Base-by-base conservation (phyloP, 2,888 invertebrate species). In the Cataglyphis albicans region DNA sequence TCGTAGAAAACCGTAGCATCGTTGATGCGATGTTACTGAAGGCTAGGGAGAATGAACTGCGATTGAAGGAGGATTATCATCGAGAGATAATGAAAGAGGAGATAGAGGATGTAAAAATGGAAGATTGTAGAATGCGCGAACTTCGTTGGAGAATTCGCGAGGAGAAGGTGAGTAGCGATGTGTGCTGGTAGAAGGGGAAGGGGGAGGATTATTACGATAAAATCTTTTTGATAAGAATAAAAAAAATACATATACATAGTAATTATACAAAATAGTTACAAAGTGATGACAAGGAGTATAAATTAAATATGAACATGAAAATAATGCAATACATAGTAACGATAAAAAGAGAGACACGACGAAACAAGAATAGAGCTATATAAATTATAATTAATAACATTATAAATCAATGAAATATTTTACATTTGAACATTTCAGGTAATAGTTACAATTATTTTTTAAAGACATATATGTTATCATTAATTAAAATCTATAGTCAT, bases 141-240 rank as follows among this genome's bases (percentile, higher is more conserved):
- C 94, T 97, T 4, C 96, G 96, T 82, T 94, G 94, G 70, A 95
- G 93, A 89, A 92, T 97, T n/a, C 96, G 95, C 88, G 95, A 94
- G 2, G 91, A 95, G 94, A 90, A 94, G 95, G 75, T 76, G 25
- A 65, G 52, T 44, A 18, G 41, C 1, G n/a, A 74, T 63, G 35
- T n/a, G 4, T 35, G 38, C 12, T 12, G 35, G 35, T 6, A 6
- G 32, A 6, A 32, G 32, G 35, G 35, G 32, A 0, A 32, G 6
- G 35, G 6, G 32, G 5, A 32, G 41, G 15, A 0, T 35, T 21
- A 57, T 38, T 52, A 25, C 25, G 5, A 38, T 10, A 29, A 29
- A 44, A 57, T 72, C 9, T 10, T 44, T n/a, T 41, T 32, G 1
- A 41, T 48, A 32, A 59, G 15, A 61, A 21, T 25, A 44, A 29